Percentiles rank a stretch among this genome's conserved stretches.
Evolutionary conservation across 2,888 invertebrate species (phyloP).

Genomic region (Torymus auratus): DNA sequence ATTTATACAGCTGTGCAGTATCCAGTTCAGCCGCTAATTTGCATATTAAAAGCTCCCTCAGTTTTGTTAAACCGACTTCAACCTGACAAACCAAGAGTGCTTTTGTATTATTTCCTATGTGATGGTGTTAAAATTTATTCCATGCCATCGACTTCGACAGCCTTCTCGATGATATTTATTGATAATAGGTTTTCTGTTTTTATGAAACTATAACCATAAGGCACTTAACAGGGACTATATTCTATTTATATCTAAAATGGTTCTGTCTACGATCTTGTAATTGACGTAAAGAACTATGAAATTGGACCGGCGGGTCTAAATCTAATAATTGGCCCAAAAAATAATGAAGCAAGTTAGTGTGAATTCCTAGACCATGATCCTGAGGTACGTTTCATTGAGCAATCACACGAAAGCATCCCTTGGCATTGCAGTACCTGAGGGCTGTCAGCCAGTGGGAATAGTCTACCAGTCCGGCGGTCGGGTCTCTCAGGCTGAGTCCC

Average conservation of each 20-base stretch:
- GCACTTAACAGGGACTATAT: conserved; percentile 24
- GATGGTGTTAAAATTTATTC: conserved; percentile 52
- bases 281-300: conserved; percentile 35
- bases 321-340: conserved; percentile 40
- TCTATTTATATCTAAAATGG: conserved; percentile 43
- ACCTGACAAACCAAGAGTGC: conserved; percentile 58
- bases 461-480: conserved; percentile 79
- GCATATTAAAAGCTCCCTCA: conserved; percentile 70
- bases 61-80: conserved; percentile 54
- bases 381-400: conserved; percentile 50
- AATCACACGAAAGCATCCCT: conserved; percentile 69
- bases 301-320: conserved; percentile 20
- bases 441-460: conserved; percentile 80
- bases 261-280: conserved; percentile 34
- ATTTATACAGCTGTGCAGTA: conserved; percentile 71
- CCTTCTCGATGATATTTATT: conserved; percentile 42
- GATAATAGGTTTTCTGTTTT: conserved; percentile 37
- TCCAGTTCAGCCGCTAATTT: conserved; percentile 67
- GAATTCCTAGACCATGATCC: conserved; percentile 57
- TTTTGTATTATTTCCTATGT: conserved; percentile 54
- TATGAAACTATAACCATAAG: conserved; percentile 31
- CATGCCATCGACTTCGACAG: conserved; percentile 49
- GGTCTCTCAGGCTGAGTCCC: conserved; percentile 79
- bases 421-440: conserved; percentile 75
- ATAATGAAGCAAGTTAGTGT: conserved; percentile 58